phyloP scores from a whole-genome alignment of 2,888 invertebrate species.

The Pediacus dermestoides region DNA sequence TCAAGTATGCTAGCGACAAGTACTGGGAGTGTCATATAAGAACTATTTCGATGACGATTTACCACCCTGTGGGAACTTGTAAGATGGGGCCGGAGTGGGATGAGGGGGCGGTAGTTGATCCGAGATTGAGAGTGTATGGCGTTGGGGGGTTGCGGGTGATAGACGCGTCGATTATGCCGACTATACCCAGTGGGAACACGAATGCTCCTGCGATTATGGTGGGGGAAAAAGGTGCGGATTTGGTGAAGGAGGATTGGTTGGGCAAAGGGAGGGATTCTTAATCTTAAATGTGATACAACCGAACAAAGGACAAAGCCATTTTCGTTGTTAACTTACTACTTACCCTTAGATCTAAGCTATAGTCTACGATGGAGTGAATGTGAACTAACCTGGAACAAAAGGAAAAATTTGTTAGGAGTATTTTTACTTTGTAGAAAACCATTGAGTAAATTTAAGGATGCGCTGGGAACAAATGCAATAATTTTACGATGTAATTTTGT shows the following conservation, averaged over 20 bases:
- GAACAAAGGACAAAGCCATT: no score
- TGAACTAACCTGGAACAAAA: no score
- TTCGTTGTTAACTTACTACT: no score
- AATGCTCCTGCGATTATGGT: constrained; percentile 92
- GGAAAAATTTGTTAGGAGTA: no score
- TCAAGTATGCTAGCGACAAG: constrained; percentile 70
- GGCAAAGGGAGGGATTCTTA: no score
- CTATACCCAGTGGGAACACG: constrained; percentile 84
- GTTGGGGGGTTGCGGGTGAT: constrained; percentile 75
- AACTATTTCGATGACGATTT: constrained; percentile 85
- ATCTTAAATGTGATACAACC: no score
- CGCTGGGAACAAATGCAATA: no score
- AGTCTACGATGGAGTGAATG: no score
- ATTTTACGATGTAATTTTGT: no score
- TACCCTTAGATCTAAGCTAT: no score
- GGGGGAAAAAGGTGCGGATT: constrained; percentile 82
- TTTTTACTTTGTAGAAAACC: no score
- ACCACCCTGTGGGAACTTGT: constrained; percentile 83
- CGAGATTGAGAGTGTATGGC: constrained; percentile 72
- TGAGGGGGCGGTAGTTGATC: constrained; percentile 76
- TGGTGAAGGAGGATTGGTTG: constrained; percentile 81
- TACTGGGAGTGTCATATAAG: constrained; percentile 86
- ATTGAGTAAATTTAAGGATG: no score
- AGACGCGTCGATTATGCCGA: constrained; percentile 87
- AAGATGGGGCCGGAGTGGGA: constrained; percentile 86